Evolutionary conservation across 2,797 vertebrate genomes (phyloP).

Genomic region (Botia kubotai): DNA sequence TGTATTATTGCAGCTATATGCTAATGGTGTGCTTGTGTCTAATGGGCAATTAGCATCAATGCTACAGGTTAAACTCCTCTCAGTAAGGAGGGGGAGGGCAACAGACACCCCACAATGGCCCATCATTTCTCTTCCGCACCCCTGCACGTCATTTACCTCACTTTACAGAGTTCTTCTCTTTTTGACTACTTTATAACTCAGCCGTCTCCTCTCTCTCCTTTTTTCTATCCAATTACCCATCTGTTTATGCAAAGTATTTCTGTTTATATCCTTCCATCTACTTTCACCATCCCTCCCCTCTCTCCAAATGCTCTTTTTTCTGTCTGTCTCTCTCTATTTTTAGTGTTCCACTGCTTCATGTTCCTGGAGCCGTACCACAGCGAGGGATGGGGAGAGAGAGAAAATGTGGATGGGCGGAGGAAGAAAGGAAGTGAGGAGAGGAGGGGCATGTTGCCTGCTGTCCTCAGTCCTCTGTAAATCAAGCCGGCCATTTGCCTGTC

Average conservation of each 20-base stretch:
- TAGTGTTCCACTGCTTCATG: constrained; percentile 81
- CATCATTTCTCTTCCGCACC: constrained; percentile 63
- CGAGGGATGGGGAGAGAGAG: constrained; percentile 48
- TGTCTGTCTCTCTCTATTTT: constrained; percentile 77
- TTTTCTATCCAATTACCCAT: constrained; percentile 34
- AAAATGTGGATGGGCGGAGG: constrained; percentile 51
- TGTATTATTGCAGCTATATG: constrained; percentile 8
- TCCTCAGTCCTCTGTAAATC: constrained; percentile 82
- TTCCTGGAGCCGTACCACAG: constrained; percentile 78
- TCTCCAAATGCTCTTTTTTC: constrained; percentile 47
- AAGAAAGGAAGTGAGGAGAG: constrained; percentile 72
- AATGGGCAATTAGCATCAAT: constrained; percentile 67
- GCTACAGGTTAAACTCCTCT: constrained; percentile 53
- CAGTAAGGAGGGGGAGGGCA: constrained; percentile 40
- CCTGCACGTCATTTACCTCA: neutral
- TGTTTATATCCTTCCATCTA: constrained; percentile 38
- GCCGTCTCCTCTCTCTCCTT: neutral
- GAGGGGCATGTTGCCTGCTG: constrained; percentile 73
- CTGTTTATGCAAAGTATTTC: constrained; percentile 48
- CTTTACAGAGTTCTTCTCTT: constrained; percentile 5
- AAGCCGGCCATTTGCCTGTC: constrained; percentile 65
- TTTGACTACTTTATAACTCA: constrained; percentile 29
- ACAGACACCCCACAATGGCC: constrained; percentile 41
- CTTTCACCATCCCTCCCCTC: constrained; percentile 27
- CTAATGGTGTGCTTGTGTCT: constrained; percentile 66